Evolutionary conservation across 2,888 invertebrate species (phyloP).

Genomic region (Lepeophtheirus nordmannii): DNA sequence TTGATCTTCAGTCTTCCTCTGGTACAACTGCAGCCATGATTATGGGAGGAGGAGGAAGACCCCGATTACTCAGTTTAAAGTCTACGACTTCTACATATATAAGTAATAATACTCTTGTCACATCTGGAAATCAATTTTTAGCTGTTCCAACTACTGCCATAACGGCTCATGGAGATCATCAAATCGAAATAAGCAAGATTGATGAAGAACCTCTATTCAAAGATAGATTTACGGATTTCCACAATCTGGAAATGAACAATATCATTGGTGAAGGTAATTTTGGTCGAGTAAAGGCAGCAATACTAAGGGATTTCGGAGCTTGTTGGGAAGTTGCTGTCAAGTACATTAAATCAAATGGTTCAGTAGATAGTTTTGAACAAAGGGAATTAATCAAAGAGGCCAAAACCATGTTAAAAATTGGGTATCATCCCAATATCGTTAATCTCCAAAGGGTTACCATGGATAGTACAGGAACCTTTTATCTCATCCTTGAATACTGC

Average conservation of each 20-base stretch:
- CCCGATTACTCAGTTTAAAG: neutral
- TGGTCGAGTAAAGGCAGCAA: neutral
- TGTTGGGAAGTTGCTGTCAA: neutral
- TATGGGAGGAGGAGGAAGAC: neutral
- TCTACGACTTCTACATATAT: neutral
- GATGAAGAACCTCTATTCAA: neutral
- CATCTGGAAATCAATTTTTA: neutral
- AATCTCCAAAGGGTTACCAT: neutral
- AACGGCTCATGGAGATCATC: neutral
- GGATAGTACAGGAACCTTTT: neutral
- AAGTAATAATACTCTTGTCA: neutral
- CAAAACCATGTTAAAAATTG: slow-evolving; percentile 2
- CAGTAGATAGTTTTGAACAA: neutral
- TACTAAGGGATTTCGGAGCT: neutral
- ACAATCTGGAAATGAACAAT: neutral
- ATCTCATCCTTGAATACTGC: neutral
- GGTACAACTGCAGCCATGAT: neutral
- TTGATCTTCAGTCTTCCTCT: neutral
- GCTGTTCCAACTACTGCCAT: neutral
- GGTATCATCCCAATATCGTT: neutral
- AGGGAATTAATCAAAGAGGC: neutral
- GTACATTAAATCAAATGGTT: neutral
- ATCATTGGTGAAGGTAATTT: neutral
- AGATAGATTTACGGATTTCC: neutral
- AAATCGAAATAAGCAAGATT: neutral